Base-by-base conservation (phyloP, 2,113 vertebrate genomes). In the Pipra filicauda region DNA sequence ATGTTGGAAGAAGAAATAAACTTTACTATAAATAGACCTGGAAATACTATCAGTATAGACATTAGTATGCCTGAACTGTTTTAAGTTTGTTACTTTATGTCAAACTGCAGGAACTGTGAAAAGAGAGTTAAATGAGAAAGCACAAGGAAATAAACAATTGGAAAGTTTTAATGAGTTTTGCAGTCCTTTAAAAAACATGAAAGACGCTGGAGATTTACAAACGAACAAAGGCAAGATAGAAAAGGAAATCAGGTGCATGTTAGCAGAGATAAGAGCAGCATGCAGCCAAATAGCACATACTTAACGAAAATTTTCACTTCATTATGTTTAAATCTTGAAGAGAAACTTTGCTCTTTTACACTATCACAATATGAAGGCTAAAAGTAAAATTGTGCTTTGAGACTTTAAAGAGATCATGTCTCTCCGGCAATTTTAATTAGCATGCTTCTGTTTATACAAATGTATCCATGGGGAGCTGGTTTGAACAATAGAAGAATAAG, bases 221-320 rank as follows among this genome's bases (percentile, higher is more conserved):
- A 64, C 0, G 12, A 97, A 94, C 85, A 95, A 95, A 96, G 85
- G 92, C 78, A 71, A 91, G 91, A 96, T 61, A 91, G 92, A 88
- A 91, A 94, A 95, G 88, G 48, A 94, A 95, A 95, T 94, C 95
- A 96, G 95, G 93, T 96, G 88, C 93, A 59, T 95, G 95, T 67
- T 86, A 93, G 82, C 0, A 0, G 88, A 95, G 95, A 96, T 96
- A 96, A 95, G 93, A 96, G 79, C 93, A 96, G 82, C 92, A 80
- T 90, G 93, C 51, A 95, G 88, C 79, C 90, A 95, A 96, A 95
- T 19, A 78, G 73, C 83, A 93, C 85, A 95, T 64, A 92, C 65
- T 92, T 86, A 81, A 86, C 61, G 1, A 75, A 96, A 95, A 65
- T 74, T 71, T 86, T 85, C 72, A 54, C 80, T 89, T 96, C 85